Percentiles rank a stretch among this genome's conserved stretches.
Evolutionary conservation across 2,113 vertebrate genomes (phyloP).

Genomic region (Cettia cetti): DNA sequence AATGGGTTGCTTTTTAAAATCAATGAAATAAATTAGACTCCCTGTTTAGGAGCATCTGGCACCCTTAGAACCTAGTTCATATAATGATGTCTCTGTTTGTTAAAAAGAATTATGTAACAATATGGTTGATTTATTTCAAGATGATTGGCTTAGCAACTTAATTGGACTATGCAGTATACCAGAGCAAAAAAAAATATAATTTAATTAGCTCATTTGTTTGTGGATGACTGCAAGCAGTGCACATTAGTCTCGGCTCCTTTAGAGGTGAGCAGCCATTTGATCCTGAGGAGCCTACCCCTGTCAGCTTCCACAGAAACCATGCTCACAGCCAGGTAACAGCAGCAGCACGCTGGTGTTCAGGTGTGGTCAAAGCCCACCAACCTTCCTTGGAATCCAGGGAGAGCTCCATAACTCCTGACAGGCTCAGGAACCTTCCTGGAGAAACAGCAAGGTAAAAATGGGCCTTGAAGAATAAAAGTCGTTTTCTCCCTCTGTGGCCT

Average conservation of each 20-base stretch:
- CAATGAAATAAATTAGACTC: slow-evolving; percentile 73
- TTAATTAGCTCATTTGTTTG: slow-evolving; percentile 69
- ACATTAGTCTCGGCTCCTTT: slow-evolving; percentile 1
- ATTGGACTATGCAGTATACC: slow-evolving; percentile 67
- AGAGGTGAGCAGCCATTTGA: slow-evolving; percentile 5
- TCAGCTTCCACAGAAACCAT: not conserved
- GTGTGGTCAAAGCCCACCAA: not conserved
- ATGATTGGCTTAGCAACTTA: slow-evolving; percentile 72
- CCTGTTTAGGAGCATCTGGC: slow-evolving; percentile 76
- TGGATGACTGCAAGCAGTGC: slow-evolving; percentile 46
- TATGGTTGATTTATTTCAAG: slow-evolving; percentile 74
- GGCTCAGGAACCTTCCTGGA: not conserved
- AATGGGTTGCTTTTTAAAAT: slow-evolving; percentile 72
- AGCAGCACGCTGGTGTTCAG: not conserved
- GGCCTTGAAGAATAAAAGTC: not conserved
- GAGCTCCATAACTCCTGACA: accelerated
- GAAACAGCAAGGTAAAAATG: not conserved
- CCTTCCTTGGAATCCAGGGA: not conserved
- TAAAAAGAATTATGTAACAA: slow-evolving; percentile 76
- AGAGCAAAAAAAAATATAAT: slow-evolving; percentile 49
- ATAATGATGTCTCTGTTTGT: slow-evolving; percentile 75
- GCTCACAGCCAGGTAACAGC: not conserved
- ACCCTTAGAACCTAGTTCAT: slow-evolving; percentile 67
- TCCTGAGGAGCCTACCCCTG: not conserved
- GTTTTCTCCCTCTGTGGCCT: not conserved